Base-by-base conservation (phyloP, 2,113 vertebrate genomes). In the Urocynchramus pylzowi region DNA sequence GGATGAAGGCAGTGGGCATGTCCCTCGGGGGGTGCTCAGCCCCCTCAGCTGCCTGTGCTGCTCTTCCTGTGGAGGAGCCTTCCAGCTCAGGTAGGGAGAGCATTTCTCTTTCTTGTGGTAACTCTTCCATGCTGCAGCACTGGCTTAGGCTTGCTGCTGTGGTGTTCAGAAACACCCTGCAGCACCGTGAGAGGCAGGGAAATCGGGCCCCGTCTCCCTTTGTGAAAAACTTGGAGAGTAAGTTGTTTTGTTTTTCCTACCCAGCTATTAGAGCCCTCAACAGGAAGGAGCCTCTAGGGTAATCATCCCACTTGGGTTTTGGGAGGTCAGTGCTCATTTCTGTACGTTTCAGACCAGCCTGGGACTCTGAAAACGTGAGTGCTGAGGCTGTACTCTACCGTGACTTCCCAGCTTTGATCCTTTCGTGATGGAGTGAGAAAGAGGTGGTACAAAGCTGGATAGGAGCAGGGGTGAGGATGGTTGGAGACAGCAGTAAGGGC, bases 311-410 rank as follows among this genome's bases (percentile, higher is more conserved):
- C 47, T 74, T 4, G 2, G n/a, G 20, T 81, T 90, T 90, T 69
- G 59, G 56, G 76, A 63, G 42, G 15, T 70, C 60, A 63, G 28
- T 81, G 60, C 45, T 31, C 4, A 73, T 83, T 86, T 92, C 45
- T 83, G 11, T 65, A 67, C 26, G 39, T 54, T 86, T 85, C 30
- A 76, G 75, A 15, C n/a, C 37, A 33, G 52, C 11, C 30, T 60
- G 74, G 35, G 44, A 75, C 3, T 0, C 4, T 20, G 53, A 56
- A 69, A 30, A 33, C 2, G 2, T 53, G 42, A 33, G 24, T 89
- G 44, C 21, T 0, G 0, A 52, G 64, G 28, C 47, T 14, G 1
- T 42, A 8, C 21, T 65, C 56, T 3, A 0, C 10, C 3, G 2
- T 0, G 4, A 16, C 53, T 52, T 74, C 19, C 19, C 56, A 71